Percentiles rank a stretch among this genome's conserved stretches.
These are phyloP conservation scores for Hydrozoanthus tunicans DNA, from an alignment of 64 coral and sea anemone genomes.

Conservation along the genomic window DNA sequence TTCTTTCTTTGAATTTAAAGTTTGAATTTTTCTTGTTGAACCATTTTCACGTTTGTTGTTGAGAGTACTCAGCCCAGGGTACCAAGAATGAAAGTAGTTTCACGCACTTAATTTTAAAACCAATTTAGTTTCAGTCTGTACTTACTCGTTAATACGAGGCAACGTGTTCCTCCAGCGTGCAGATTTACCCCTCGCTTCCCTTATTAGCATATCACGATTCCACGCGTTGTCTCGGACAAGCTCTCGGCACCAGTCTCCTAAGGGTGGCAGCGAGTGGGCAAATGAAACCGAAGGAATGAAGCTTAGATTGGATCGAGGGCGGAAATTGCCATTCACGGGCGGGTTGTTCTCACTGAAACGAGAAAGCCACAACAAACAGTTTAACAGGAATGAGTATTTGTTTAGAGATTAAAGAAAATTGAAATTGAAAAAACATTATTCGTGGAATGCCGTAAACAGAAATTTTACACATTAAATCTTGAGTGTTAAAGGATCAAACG, in stretches of 20 bases:
- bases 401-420: too few relatives aligned
- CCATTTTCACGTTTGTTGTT: too few relatives aligned
- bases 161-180: constrained; percentile 40
- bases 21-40: too few relatives aligned
- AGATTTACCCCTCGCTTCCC: constrained; percentile 83
- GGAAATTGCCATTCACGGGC: constrained; percentile 19
- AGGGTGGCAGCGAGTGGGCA: constrained; percentile 90
- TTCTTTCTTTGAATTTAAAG: too few relatives aligned
- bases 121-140: background rate
- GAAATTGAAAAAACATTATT: too few relatives aligned
- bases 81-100: background rate
- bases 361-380: background rate
- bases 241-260: constrained; percentile 98
- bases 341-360: constrained; percentile 45
- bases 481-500: too few relatives aligned
- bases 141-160: constrained; percentile 62
- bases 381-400: too few relatives aligned
- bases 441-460: too few relatives aligned
- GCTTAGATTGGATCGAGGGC: constrained; percentile 75
- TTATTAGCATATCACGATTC: constrained; percentile 88
- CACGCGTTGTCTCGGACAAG: constrained; percentile 82
- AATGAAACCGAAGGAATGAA: constrained; percentile 94
- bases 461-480: too few relatives aligned
- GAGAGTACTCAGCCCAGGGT: too few relatives aligned
- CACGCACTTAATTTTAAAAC: too few relatives aligned